Evolutionary conservation across 2,888 invertebrate genomes (phyloP).

Genomic region (Atethmia centrago): DNA sequence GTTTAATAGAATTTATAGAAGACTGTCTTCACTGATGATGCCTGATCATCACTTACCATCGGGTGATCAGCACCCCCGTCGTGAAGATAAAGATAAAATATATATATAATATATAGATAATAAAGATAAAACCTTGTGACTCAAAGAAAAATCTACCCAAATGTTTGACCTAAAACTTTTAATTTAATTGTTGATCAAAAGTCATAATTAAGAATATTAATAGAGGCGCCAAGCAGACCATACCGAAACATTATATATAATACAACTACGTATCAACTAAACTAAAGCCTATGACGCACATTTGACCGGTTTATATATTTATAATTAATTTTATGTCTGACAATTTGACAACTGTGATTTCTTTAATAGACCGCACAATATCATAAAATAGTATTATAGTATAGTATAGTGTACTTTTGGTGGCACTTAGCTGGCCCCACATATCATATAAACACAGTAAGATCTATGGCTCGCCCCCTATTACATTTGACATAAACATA

Average conservation of each 20-base stretch:
- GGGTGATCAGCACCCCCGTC: no score
- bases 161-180: background rate
- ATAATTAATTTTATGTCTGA: background rate
- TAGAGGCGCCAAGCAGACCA: constrained; percentile 28
- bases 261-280: background rate
- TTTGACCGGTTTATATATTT: background rate
- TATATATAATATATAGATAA: no score
- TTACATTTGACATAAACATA: background rate
- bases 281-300: background rate
- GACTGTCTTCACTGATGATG: background rate
- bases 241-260: background rate
- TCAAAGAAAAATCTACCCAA: background rate
- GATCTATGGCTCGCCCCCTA: background rate
- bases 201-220: background rate
- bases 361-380: background rate
- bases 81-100: no score
- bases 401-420: no score
- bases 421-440: background rate
- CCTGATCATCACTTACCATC: no score
- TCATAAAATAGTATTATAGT: background rate
- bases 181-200: background rate
- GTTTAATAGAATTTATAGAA: background rate
- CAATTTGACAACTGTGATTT: background rate
- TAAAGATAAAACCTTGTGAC: background rate
- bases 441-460: no score